These are phyloP conservation scores for Bufotes viridis DNA, from an alignment of 2,797 vertebrate genomes.

Conservation along the genomic window DNA sequence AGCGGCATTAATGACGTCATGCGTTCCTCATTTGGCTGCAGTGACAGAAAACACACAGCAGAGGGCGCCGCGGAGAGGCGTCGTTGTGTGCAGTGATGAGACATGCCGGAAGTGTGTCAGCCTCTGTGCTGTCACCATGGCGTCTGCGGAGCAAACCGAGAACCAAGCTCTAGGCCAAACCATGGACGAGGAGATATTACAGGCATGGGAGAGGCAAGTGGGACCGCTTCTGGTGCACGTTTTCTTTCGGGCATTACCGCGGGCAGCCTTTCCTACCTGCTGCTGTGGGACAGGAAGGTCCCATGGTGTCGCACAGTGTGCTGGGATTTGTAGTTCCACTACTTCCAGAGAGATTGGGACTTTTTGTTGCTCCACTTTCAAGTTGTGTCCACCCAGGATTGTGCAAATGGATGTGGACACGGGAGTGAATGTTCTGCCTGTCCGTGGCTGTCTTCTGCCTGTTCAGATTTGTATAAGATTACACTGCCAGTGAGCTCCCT, in stretches of 20 bases:
- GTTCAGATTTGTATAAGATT: no score
- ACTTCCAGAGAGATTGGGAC: no score
- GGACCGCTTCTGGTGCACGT: neutral
- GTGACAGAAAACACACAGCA: neutral
- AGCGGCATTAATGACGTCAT: neutral
- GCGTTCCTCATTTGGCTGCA: neutral
- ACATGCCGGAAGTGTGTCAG: neutral
- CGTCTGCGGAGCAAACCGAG: neutral
- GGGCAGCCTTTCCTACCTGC: neutral
- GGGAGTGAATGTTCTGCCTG: no score
- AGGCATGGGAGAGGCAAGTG: neutral
- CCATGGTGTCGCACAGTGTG: neutral
- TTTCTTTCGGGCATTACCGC: neutral
- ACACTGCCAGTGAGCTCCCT: no score
- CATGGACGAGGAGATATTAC: neutral
- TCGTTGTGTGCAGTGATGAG: neutral
- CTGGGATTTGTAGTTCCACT: constrained; percentile 6
- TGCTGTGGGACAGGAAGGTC: neutral
- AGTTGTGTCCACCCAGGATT: no score
- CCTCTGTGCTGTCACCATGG: neutral
- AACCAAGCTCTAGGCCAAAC: neutral
- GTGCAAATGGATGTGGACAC: no score
- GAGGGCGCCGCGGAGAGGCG: neutral
- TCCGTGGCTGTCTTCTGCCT: no score
- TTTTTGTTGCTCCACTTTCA: neutral